These are phyloP conservation scores for Gonatopus flavifemur DNA, from an alignment of 1,140 invertebrate species.

Conservation along the genomic window DNA sequence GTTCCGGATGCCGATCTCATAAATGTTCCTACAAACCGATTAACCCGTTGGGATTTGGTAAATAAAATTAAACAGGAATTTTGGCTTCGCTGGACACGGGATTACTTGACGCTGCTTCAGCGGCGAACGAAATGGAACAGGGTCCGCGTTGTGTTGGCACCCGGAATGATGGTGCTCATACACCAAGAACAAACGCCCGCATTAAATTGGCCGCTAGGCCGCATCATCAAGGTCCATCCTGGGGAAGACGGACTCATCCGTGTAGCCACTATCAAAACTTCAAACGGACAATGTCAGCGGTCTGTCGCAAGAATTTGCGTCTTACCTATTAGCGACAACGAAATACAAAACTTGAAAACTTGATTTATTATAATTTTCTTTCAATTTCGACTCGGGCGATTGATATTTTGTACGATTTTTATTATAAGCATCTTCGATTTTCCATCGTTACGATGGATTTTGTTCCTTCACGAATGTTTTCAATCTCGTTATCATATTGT, in stretches of 20 bases:
- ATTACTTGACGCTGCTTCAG: constrained; percentile 22
- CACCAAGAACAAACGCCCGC: constrained; percentile 7
- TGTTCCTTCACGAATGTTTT: no score
- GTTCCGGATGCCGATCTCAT: constrained; percentile 12
- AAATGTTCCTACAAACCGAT: neutral
- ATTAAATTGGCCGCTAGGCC: constrained; percentile 16
- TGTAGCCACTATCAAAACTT: constrained; percentile 10
- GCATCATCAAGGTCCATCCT: constrained; percentile 13
- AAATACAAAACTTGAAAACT: no score
- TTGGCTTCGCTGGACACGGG: constrained; percentile 18
- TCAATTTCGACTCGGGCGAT: no score
- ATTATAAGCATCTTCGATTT: no score
- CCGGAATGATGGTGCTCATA: constrained; percentile 20
- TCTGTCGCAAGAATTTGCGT: no score
- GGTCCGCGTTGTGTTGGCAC: neutral
- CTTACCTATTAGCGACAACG: no score
- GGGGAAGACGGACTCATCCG: constrained; percentile 9
- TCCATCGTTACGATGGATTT: no score
- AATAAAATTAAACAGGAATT: constrained; percentile 17
- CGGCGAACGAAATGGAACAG: constrained; percentile 17
- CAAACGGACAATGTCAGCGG: no score
- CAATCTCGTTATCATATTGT: no score
- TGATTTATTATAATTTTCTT: no score
- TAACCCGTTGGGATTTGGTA: constrained; percentile 22
- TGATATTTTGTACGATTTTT: no score